Evolutionary conservation across 2,888 invertebrate species (phyloP), one percentile per base, ranked within the genome.

Genomic region (Microctonus brassicae): DNA sequence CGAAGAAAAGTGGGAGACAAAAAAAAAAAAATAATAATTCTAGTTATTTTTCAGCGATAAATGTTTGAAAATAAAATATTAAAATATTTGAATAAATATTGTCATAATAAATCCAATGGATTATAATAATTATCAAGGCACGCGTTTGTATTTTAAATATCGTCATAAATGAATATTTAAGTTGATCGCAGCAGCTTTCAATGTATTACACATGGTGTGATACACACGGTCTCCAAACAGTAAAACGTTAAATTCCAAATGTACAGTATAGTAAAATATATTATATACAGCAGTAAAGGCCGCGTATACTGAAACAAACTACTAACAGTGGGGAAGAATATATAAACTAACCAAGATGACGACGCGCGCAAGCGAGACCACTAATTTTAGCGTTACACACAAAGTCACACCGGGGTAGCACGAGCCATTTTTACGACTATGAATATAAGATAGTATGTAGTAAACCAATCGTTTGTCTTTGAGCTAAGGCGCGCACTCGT

Each of bases 301-400:
- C 6, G n/a, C 6, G n/a, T 39, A 4, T n/a, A 1, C 13, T n/a
- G n/a, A n/a, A n/a, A n/a, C 3, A 13, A 4, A 0, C 17, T 17
- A 17, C 5, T 47, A 17, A 47, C 17, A 20, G 47, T 47, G 17
- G 2, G 1, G 13, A 26, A 11, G 26, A 13, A 55, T 55, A 55
- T 55, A 55, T 55, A 24, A 24, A 24, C 5, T n/a, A 26, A 57
- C 13, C 1, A 24, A n/a, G n/a, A 5, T 6, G 29, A 34, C 20
- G 33, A 5, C 36, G 62, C 33, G 33, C 60, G 55, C 66, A 33
- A 36, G 63, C 53, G 34, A 47, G 52, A 64, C 66, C 39, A 66
- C 67, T 71, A 71, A 71, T 71, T 71, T 66, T 71, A 71, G 67
- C 66, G n/a, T 67, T 66, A 71, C 66, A 70, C 24, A 66, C 66